Base-by-base conservation (phyloP, 2,113 vertebrate genomes). In the Engystomops pustulosus region DNA sequence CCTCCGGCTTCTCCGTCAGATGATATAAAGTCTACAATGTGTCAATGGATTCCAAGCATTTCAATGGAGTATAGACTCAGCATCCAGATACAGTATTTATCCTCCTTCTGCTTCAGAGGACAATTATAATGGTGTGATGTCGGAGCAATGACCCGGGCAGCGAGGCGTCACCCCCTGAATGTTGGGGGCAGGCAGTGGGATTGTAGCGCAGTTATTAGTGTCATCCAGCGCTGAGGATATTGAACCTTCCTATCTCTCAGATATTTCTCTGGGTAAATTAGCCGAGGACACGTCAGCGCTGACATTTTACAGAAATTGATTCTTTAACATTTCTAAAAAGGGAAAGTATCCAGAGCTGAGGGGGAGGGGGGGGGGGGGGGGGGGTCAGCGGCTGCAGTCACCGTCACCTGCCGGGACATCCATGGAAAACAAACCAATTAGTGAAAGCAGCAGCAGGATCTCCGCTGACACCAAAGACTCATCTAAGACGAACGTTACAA, bases 221-320 rank as follows among this genome's bases (percentile, higher is more conserved):
- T 75, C 44, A 53, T 18, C 69, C 49, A n/a, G 69, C 34, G 6
- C 30, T 34, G 71, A 32, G 25, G 58, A 77, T 68, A 83, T 83
- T 47, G 80, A 75, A 23, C 71, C 27, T 32, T 77, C 58, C n/a
- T 3, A 67, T 84, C 72, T 38, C 53, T 36, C 72, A 75, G 70
- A 83, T 72, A 83, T 83, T 77, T 65, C 60, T 67, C 44, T 14
- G 55, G 32, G 53, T 83, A 83, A 83, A 83, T 83, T 83, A 83
- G 80, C 69, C 38, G 60, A 76, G 32, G 72, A 84, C 27, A 68
- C 45, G 72, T 77, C 81, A 77, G 44, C 18, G 41, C 53, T 84
- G 81, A 84, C 81, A 84, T 84, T 84, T 84, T 67, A 45, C 36
- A 51, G 81, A 51, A 84, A 84, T 84, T 84, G 81, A 84, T 84